Base-by-base conservation (phyloP, 2,113 vertebrate genomes). In the Rhinogobius similis region DNA sequence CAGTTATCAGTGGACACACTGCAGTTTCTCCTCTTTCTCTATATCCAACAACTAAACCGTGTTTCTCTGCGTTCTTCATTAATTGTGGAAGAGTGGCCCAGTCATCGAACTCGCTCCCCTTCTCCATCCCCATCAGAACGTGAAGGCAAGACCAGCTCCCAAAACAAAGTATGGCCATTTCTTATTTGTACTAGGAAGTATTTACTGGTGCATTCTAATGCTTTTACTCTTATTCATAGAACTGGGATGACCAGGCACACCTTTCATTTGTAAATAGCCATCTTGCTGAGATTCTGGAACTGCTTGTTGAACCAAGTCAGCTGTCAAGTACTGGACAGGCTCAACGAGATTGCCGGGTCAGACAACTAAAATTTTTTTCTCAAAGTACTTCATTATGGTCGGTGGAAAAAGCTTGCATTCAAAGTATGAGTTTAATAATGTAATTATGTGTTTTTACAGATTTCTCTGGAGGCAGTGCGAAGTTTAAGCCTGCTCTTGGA, bases 41-140 rank as follows among this genome's bases (percentile, higher is more conserved):
- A 95, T 77, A 82, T 97, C 59, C 98, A 99, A 79, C 96, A 99
- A 86, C 77, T 98, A 44, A 97, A 97, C 87, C 96, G 92, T 0
- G 85, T 97, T 20, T 99, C 97, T 20, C 85, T 99, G 66, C 93
- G 97, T 10, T 93, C 91, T 9, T 98, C 97, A 24, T 85, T 98
- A 79, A 93, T 97, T 2, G 96, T 96, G 1, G 97, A 99, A 67
- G 97, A 98, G 65, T 99, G 98, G 98, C 98, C 98, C 50, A 96
- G 92, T 82, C 86, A 86, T 26, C 92, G 94, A 46, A 83, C 86
- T 36, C 93, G 89, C 82, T 92, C 91, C 5, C 89, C 77, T 4
- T 92, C 77, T 26, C 83, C 74, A 1, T 92, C 77, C 21, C 82
- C 74, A 2, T 89, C 93, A 36, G 88, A 95, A 46, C 84, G 95